Percentiles rank a stretch among this genome's conserved stretches.
Evolutionary conservation across 2,797 vertebrate species (phyloP).

Genomic region (Hybognathus amarus): DNA sequence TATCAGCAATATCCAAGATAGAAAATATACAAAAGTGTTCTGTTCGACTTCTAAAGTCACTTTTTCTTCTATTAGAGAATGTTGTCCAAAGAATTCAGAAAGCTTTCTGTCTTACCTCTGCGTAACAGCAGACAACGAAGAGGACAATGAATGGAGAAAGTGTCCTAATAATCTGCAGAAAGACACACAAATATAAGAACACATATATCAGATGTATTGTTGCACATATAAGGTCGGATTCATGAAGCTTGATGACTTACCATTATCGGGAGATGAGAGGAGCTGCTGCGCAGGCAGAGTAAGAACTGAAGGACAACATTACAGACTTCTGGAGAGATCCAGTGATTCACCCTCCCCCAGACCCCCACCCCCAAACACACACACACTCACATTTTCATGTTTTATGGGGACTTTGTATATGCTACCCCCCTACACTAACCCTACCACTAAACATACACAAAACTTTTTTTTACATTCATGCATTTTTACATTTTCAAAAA

Average conservation of each 20-base stretch:
- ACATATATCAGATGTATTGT: not conserved
- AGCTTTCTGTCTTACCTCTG: conserved; percentile 49
- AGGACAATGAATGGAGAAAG: conserved; percentile 39
- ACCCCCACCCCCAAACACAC: conserved; percentile 5
- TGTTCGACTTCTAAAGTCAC: not conserved
- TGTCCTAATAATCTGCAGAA: conserved; percentile 53
- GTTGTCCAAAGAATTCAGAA: not conserved
- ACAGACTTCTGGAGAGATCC: conserved; percentile 10
- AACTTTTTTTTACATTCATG: too few relatives aligned
- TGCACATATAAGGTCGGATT: not conserved
- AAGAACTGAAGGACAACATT: conserved; percentile 25
- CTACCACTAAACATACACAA: not conserved
- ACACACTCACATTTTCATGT: not conserved
- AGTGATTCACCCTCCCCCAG: conserved; percentile 18
- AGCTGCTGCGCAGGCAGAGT: not conserved
- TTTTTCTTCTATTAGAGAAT: not conserved
- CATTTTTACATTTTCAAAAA: not conserved
- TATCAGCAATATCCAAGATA: not conserved
- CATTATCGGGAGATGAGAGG: conserved; percentile 24
- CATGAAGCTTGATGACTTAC: conserved; percentile 7
- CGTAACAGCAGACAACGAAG: conserved; percentile 48
- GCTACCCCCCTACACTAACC: not conserved
- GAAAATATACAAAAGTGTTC: not conserved
- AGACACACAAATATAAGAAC: not conserved
- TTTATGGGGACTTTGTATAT: not conserved